phyloP scores from a whole-genome alignment of 2,888 invertebrate species.

The Lepidocyrtoides sp. region DNA sequence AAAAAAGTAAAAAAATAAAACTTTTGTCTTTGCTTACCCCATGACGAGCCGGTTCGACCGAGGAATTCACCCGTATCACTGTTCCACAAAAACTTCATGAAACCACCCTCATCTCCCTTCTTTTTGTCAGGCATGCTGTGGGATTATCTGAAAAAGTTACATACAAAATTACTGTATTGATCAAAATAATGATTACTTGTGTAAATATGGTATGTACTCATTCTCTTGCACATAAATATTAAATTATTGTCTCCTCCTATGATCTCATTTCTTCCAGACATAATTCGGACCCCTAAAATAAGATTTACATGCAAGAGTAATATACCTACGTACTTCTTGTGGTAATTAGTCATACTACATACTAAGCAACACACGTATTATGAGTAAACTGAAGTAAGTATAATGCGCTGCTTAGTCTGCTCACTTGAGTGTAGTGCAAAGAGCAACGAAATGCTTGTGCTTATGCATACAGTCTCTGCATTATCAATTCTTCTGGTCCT shows the following conservation, averaged over 20 bases:
- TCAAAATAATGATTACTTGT: no score
- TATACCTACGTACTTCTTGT: neutral
- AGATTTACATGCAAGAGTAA: no score
- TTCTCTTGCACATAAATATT: no score
- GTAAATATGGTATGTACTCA: no score
- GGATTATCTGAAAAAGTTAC: constrained; percentile 47
- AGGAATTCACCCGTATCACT: constrained; percentile 96
- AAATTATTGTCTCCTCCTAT: no score
- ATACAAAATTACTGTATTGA: constrained; percentile 2
- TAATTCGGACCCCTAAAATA: no score
- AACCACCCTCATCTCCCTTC: constrained; percentile 81
- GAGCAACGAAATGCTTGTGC: constrained; percentile 33
- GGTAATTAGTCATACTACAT: constrained; percentile 43
- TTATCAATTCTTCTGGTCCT: no score
- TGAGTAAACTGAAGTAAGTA: neutral
- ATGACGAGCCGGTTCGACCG: constrained; percentile 96
- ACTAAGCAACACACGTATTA: neutral
- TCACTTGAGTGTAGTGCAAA: neutral
- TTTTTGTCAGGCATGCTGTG: constrained; percentile 79
- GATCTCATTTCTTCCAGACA: neutral
- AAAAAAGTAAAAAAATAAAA: no score
- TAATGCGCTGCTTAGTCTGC: constrained; percentile 41
- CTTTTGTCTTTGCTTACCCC: constrained; percentile 94
- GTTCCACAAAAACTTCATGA: constrained; percentile 93
- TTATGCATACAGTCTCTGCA: constrained; percentile 2